These are phyloP conservation scores for Lanius collurio DNA, from an alignment of 2,113 vertebrate species.

Conservation along the genomic window DNA sequence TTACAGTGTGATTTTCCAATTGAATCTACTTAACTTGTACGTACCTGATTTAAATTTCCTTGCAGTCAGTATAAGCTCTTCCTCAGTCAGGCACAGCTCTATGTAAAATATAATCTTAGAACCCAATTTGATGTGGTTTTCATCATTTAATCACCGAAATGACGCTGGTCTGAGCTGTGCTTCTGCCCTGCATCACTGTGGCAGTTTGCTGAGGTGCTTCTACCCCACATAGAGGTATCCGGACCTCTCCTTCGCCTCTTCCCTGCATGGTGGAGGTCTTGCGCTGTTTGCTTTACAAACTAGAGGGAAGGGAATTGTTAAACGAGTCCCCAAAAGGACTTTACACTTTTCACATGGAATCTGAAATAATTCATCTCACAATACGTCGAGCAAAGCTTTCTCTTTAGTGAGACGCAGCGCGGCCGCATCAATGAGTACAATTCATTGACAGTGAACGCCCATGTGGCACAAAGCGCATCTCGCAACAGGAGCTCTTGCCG, in stretches of 20 bases:
- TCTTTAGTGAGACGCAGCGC: background rate
- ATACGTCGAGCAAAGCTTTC: background rate
- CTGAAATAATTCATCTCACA: background rate
- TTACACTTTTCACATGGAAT: background rate
- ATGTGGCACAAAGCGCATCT: background rate
- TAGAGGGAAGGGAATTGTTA: background rate
- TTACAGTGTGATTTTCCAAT: background rate
- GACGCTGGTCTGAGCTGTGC: background rate
- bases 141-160: background rate
- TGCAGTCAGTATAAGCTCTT: background rate
- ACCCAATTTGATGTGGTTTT: background rate
- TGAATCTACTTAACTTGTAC: background rate
- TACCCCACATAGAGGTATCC: fast-evolving
- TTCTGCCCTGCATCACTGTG: background rate
- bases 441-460: fast-evolving
- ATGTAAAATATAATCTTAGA: background rate
- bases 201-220: background rate
- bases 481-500: background rate
- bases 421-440: background rate
- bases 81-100: background rate
- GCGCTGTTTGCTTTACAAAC: background rate
- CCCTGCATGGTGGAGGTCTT: background rate
- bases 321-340: background rate
- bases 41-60: background rate
- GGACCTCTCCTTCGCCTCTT: background rate